Base-by-base conservation (phyloP, 2,888 invertebrate species). In the Tetanocera ferruginea region DNA sequence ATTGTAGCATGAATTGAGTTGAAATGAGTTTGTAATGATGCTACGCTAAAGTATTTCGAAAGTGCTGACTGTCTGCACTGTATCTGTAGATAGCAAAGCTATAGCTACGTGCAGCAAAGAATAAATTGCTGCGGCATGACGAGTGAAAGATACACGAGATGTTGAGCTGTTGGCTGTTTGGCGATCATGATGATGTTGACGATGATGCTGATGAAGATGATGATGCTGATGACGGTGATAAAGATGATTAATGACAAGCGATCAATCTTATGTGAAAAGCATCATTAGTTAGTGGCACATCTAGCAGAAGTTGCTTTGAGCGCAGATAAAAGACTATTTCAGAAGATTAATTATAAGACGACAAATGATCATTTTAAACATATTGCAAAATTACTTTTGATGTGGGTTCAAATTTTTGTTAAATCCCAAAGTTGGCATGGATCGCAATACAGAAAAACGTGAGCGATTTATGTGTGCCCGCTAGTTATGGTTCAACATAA, bases 341-440 rank as follows among this genome's bases (percentile, higher is more conserved):
- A 17, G 55, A 31, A 73, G 73, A 73, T 73, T 73, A 62, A 73
- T 73, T 73, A 69, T 28, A n/a, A 25, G 28, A 51, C 73, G 73
- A 73, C 73, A 73, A 73, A 73, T 73, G 73, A 73, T 73, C 73
- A n/a, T 23, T 71, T n/a, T n/a, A 51, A 28, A 69, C 25, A 51
- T 23, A 19, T 34, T 66, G 64, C 31, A 9, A 66, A 66, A 66
- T 66, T 31, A 0, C n/a, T 66, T 66, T 66, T 66, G n/a, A 34
- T 66, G n/a, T 31, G 4, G 4, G 25, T 37, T 55, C 19, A 6
- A 6, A 14, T 55, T n/a, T 55, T 19, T 19, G 55, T 19, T 19
- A 19, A 19, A 23, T 55, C 55, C 8, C 2, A n/a, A 55, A 55
- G 49, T 49, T 23, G 11, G 43, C 43, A 11, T 1, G 11, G 43